Evolutionary conservation across 2,888 invertebrate genomes (phyloP).

Genomic region (Stenodema calcarata): DNA sequence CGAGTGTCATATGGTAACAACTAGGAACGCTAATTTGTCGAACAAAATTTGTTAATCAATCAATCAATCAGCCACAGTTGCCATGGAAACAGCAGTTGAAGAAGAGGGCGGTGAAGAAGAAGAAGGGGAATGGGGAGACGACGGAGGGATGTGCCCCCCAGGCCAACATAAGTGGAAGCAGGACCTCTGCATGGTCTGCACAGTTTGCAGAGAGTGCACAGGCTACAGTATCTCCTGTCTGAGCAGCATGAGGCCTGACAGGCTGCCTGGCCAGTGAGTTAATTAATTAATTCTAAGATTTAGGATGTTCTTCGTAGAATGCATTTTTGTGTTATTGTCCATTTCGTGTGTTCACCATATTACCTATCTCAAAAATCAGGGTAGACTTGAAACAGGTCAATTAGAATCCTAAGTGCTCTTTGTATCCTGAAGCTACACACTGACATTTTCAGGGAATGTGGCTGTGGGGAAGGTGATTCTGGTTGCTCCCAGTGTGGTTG

Average conservation of each 20-base stretch:
- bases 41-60: no score
- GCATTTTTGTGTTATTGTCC: no score
- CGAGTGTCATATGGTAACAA: no score
- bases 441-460: constrained; percentile 75
- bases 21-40: no score
- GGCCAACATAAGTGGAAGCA: constrained; percentile 81
- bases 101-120: constrained; percentile 67
- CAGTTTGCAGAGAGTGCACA: constrained; percentile 90
- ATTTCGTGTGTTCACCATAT: no score
- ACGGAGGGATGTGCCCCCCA: constrained; percentile 69
- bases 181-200: constrained; percentile 87
- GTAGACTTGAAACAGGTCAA: not conserved
- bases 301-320: not conserved
- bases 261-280: constrained; percentile 86
- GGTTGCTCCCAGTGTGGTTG: constrained; percentile 93
- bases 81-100: constrained; percentile 68
- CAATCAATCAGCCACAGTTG: constrained; percentile 58
- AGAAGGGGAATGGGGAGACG: constrained; percentile 65
- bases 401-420: no score
- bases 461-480: constrained; percentile 94
- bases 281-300: not conserved
- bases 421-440: not conserved
- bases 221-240: constrained; percentile 88
- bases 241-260: constrained; percentile 76
- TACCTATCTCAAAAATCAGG: no score